Conservation (phyloP, 2,113 vertebrate species). For the Cynoglossus semilaevis region DNA sequence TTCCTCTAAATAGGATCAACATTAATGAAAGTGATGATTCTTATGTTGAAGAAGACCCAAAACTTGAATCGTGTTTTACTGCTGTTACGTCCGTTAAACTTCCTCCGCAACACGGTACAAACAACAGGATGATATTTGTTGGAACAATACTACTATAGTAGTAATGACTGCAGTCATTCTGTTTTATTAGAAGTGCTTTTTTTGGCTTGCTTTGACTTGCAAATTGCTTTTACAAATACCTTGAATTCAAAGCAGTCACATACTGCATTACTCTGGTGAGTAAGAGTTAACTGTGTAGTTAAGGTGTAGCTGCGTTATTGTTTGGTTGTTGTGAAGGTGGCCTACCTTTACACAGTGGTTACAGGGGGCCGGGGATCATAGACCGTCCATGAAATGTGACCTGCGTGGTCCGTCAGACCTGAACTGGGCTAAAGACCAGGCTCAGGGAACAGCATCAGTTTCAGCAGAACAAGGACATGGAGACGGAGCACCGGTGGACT, state of each 20-base stretch:
- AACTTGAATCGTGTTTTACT: no score
- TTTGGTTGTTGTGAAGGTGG: constrained; percentile 1
- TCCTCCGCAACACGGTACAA: no score
- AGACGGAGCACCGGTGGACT: neutral
- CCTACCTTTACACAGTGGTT: constrained; percentile 1
- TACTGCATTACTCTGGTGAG: neutral
- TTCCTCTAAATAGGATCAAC: no score
- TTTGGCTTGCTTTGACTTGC: no score
- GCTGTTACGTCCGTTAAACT: no score
- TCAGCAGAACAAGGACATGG: constrained; percentile 20
- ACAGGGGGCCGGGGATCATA: constrained; percentile 19
- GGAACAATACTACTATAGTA: no score
- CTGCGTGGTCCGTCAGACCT: constrained; percentile 35
- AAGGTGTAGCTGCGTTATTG: neutral
- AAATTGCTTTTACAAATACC: no score
- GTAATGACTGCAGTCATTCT: no score
- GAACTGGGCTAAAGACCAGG: constrained; percentile 33
- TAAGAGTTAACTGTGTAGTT: neutral
- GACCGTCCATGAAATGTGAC: constrained; percentile 61
- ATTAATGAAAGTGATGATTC: constrained; percentile 7
- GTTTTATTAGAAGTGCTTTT: no score
- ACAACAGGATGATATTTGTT: no score
- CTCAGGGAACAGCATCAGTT: constrained; percentile 35
- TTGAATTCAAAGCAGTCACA: no score
- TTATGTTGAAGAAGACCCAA: no score